Conservation (phyloP, 2,888 invertebrate genomes). For the Latrodectus elegans region DNA sequence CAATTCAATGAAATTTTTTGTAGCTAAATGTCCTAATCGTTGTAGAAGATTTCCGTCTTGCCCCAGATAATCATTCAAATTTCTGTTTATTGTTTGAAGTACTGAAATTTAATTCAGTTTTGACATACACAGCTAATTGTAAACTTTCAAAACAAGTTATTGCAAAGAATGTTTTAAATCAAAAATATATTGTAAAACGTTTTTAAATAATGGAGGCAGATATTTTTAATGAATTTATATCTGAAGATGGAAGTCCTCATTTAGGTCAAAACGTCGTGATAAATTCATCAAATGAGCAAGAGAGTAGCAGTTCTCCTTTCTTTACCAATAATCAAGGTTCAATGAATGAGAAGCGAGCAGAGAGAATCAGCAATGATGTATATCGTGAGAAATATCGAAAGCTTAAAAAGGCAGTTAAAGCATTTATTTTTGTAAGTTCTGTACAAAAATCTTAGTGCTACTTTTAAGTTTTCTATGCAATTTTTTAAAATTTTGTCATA, state of each 20-base stretch:
- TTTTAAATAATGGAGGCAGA: slow-evolving; percentile 46
- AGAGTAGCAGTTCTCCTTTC: slow-evolving; percentile 58
- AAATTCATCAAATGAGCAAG: slow-evolving; percentile 49
- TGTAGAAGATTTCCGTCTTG: too few species aligned
- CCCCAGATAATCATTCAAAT: too few species aligned
- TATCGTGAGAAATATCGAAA: slow-evolving; percentile 74
- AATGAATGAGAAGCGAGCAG: slow-evolving; percentile 31
- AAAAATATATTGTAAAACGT: background rate
- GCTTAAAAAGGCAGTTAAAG: slow-evolving; percentile 75
- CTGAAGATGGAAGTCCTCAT: slow-evolving; percentile 59
- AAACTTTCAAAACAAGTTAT: too few species aligned
- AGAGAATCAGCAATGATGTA: slow-evolving; percentile 71
- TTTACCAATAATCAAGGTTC: slow-evolving; percentile 20
- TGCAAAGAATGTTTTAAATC: too few species aligned
- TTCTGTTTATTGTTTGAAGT: too few species aligned
- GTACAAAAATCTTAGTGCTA: too few species aligned
- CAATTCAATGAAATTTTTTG: too few species aligned
- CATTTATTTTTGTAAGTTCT: slow-evolving; percentile 75
- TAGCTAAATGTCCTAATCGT: too few species aligned
- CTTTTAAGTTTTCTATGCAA: too few species aligned
- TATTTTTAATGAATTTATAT: slow-evolving; percentile 62
- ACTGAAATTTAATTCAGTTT: too few species aligned
- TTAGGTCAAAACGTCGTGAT: slow-evolving; percentile 55
- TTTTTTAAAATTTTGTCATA: too few species aligned
- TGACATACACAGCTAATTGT: too few species aligned